phyloP scores from a whole-genome alignment of 2,888 invertebrate species.

The Eueremaeus valkanovi region DNA sequence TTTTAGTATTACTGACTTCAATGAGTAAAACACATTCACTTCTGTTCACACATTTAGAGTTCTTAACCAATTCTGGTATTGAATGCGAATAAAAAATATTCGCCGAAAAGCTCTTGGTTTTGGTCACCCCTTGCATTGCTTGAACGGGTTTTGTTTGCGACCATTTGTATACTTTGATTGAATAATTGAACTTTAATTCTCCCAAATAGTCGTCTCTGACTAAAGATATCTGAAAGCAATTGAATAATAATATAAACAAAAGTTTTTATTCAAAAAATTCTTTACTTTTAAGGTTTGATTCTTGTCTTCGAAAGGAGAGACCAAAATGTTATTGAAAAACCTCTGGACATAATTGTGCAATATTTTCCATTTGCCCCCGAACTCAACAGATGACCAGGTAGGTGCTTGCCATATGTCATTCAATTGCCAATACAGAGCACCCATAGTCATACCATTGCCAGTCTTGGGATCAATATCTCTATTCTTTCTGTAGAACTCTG shows the following conservation, averaged over 20 bases:
- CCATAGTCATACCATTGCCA: constrained; percentile 79
- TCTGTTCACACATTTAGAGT: constrained; percentile 10
- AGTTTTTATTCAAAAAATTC: too few relatives aligned
- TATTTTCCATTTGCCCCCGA: constrained; percentile 75
- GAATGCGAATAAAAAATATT: neutral
- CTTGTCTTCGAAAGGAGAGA: constrained; percentile 52
- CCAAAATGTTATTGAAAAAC: constrained; percentile 59
- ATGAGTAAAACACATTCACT: constrained; percentile 27
- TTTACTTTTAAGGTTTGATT: constrained; percentile 40
- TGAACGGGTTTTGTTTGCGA: constrained; percentile 41
- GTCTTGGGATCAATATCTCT: constrained; percentile 51
- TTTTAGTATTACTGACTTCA: too few relatives aligned
- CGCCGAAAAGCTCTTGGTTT: neutral
- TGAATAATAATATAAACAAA: too few relatives aligned
- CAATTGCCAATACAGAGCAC: constrained; percentile 95
- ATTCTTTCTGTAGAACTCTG: constrained; percentile 72
- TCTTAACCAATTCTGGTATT: neutral
- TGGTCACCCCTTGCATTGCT: neutral
- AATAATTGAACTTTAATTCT: constrained; percentile 8
- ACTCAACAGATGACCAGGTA: constrained; percentile 85
- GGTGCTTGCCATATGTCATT: constrained; percentile 96
- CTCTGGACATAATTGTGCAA: constrained; percentile 80
- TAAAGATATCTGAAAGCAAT: too few relatives aligned
- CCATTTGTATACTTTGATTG: constrained; percentile 45
- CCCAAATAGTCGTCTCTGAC: constrained; percentile 43